Conservation (phyloP, 1,140 invertebrate species). For the Solen grandis region DNA sequence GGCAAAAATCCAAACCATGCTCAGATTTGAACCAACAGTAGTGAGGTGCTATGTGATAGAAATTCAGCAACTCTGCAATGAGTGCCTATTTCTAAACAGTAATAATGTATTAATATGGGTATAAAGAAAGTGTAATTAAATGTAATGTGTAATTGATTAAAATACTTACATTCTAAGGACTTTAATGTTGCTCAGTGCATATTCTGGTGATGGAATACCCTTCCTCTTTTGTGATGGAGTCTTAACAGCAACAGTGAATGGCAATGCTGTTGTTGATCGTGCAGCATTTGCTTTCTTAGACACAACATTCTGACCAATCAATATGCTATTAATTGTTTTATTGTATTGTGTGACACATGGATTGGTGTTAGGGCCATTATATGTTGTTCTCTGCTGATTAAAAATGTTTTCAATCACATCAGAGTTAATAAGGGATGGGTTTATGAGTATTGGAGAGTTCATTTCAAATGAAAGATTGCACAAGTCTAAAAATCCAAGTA, state of each 20-base stretch:
- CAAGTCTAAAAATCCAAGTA: constrained; percentile 24
- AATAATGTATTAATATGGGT: too few relatives aligned
- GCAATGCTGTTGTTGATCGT: not conserved
- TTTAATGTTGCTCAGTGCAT: too few relatives aligned
- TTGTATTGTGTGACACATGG: constrained; percentile 28
- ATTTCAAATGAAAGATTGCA: not conserved
- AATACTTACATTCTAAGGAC: too few relatives aligned
- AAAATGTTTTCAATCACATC: constrained; percentile 47
- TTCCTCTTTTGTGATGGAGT: not conserved
- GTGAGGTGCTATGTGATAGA: too few relatives aligned
- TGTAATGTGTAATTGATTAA: too few relatives aligned
- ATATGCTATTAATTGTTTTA: constrained; percentile 17
- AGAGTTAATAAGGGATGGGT: constrained; percentile 29
- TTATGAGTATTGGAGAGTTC: not conserved
- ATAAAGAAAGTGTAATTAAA: too few relatives aligned
- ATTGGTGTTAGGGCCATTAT: constrained; percentile 38
- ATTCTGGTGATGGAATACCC: too few relatives aligned
- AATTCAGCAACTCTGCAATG: too few relatives aligned
- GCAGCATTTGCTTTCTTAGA: constrained; percentile 27
- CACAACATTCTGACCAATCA: constrained; percentile 6
- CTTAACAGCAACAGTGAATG: not conserved
- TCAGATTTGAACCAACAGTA: too few relatives aligned
- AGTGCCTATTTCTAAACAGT: too few relatives aligned
- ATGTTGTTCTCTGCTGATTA: constrained; percentile 26
- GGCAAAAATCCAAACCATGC: too few relatives aligned